phyloP scores from a whole-genome alignment of 2,888 invertebrate genomes.

The Lithophane semibrunnea region DNA sequence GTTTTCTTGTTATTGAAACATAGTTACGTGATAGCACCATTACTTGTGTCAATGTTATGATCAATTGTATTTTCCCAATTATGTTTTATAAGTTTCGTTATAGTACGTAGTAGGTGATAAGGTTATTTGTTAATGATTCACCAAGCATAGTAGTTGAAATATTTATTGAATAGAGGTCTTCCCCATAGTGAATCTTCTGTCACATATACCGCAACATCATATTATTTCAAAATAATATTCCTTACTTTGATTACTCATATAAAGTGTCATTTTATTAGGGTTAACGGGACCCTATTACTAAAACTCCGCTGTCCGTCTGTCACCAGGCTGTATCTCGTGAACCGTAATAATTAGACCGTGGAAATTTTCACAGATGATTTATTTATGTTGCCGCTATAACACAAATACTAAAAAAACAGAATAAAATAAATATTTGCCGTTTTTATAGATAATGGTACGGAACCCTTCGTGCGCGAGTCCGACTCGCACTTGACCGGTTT shows the following conservation, averaged over 20 bases:
- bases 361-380: too few species aligned
- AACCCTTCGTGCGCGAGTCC: too few species aligned
- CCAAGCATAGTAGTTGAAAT: slow-evolving; percentile 9
- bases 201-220: background rate
- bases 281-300: too few species aligned
- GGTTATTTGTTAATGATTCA: slow-evolving; percentile 42
- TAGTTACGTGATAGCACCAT: slow-evolving; percentile 49
- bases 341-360: too few species aligned
- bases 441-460: too few species aligned
- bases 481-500: too few species aligned
- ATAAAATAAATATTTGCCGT: too few species aligned
- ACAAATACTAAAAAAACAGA: too few species aligned
- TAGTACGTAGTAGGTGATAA: slow-evolving; percentile 3
- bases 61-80: slow-evolving; percentile 51
- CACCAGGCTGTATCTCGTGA: too few species aligned
- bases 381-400: too few species aligned
- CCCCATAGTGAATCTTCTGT: slow-evolving; percentile 10
- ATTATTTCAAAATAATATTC: background rate
- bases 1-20: slow-evolving; percentile 60
- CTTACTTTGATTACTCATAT: background rate
- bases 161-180: slow-evolving; percentile 35
- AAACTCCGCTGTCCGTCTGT: too few species aligned
- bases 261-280: background rate
- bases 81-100: slow-evolving; percentile 25
- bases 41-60: slow-evolving; percentile 55